Evolutionary conservation across 1,140 invertebrate species (phyloP), one percentile per base, ranked within the genome.

Genomic region (Macrobrachium nipponense): DNA sequence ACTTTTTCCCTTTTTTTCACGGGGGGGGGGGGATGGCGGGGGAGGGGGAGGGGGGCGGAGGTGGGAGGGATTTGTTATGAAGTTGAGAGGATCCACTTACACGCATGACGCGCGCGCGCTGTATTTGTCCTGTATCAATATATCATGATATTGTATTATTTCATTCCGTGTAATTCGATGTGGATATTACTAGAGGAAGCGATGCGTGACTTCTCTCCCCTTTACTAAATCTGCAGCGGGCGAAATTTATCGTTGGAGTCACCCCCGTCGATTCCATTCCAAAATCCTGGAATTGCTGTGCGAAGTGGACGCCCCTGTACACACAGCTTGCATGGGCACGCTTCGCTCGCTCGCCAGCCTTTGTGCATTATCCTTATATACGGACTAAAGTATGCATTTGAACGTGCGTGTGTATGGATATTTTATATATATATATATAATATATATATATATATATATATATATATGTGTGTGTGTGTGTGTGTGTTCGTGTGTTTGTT

Each of bases 181-280:
- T 27, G 27, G 70, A 44, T 44, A 73, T 73, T 44, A 73, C 36
- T 23, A 36, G 17, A 18, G 36, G 36, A 14, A 70, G 3, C 70
- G 36, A 36, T 44, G 27, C 70, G 14, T 44, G 70, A 51, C 51
- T 44, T 73, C 70, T 23, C 68, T 73, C 23, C 70, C 70, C 64
- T 68, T 27, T 27, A 2, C 64, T 68, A 68, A 17, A 68, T 27
- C 70, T 51, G 51, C 51, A 51, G 51, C 12, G 51, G 51, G 51
- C 51, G 51, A 51, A 51, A 51, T 51, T 51, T 51, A 51, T 51
- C 51, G 51, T 51, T 51, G 0, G 2, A 51, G 51, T 51, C 51
- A 51, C 51, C 51, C 51, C 51, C 51, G 51, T 0, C 51, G 51
- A 51, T 51, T 10, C 8, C 51, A 51, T 51, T 51, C 51, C 51